phyloP scores from a whole-genome alignment of 2,113 vertebrate genomes.

The Mustelus asterias region DNA sequence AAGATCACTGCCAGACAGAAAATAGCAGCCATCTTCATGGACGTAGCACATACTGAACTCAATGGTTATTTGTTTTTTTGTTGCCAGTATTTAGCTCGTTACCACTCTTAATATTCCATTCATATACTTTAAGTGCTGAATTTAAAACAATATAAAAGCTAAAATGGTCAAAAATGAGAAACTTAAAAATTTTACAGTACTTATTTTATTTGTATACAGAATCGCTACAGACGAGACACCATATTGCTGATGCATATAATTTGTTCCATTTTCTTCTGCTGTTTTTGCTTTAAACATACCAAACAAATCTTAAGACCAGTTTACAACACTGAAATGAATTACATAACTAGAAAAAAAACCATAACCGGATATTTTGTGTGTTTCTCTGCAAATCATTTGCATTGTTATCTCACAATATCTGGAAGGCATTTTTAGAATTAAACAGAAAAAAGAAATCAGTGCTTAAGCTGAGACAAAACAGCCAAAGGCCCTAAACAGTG shows the following conservation, averaged over 20 bases:
- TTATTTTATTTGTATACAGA: slow-evolving; percentile 37
- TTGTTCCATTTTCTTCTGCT: slow-evolving; percentile 36
- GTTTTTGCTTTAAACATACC: slow-evolving; percentile 37
- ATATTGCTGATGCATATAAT: slow-evolving; percentile 37
- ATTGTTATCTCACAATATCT: slow-evolving; percentile 13
- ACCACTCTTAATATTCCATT: background rate
- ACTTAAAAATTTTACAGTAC: slow-evolving; percentile 35
- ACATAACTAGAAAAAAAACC: slow-evolving; percentile 28
- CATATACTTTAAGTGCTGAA: background rate
- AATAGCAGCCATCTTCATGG: background rate
- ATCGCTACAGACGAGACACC: slow-evolving; percentile 37
- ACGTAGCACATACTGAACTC: background rate
- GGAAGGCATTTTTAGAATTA: background rate
- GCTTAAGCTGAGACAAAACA: background rate
- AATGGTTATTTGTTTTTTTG: background rate
- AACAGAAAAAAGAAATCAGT: background rate
- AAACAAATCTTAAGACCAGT: slow-evolving; percentile 35
- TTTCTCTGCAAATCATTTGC: slow-evolving; percentile 27
- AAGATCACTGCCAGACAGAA: background rate
- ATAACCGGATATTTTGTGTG: slow-evolving; percentile 7
- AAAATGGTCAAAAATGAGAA: slow-evolving; percentile 33
- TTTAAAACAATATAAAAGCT: background rate
- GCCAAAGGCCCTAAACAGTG: background rate
- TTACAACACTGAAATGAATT: slow-evolving; percentile 35
- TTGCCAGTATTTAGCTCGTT: background rate